Base-by-base conservation (phyloP, 2,888 invertebrate species). In the Conus canariensis region DNA sequence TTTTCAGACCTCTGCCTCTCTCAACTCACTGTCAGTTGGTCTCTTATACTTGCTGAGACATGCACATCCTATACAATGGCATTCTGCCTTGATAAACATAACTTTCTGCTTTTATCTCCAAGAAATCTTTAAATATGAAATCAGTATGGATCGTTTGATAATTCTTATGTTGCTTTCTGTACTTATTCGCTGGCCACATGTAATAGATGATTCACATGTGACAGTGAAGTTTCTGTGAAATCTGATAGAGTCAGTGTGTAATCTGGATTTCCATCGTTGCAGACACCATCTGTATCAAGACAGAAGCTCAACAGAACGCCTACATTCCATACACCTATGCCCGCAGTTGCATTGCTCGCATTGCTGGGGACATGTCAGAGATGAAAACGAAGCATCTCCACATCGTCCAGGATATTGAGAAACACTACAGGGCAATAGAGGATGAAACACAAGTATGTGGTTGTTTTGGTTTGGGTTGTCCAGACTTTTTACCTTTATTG, bases 311-410 rank as follows among this genome's bases (percentile, higher is more conserved):
- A 88, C 93, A 95, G 90, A 94, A 95, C 93, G 95, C 96, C 8
- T 96, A 96, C 89, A 94, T 96, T 74, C 96, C 96, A 0, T 96
- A 95, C 91, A 89, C 94, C 87, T 95, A 95, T 87, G 95, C 95
- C 2, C 91, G 94, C 30, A 93, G 94, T 85, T 93, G 93, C 90
- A 94, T 96, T 45, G 94, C 93, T n/a, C 94, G 93, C 89, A 94
- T 96, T 58, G 93, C 94, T 90, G 93, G 94, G 60, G 96, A 96
- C 90, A 96, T 96, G 95, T 94, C 94, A 87, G 92, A 92, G n/a
- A 96, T 96, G 95, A 96, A 95, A 91, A 83, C 88, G 16, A 94
- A 93, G 74, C 96, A 96, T 90, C 91, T 95, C 86, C 89, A 93
- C 10, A 95, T 96, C 90, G 95, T 95, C 10, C 92, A 93, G 59